Percentiles rank a stretch among this genome's conserved stretches.
Evolutionary conservation across 2,888 invertebrate genomes (phyloP).

Genomic region (Melanostoma mellinum): DNA sequence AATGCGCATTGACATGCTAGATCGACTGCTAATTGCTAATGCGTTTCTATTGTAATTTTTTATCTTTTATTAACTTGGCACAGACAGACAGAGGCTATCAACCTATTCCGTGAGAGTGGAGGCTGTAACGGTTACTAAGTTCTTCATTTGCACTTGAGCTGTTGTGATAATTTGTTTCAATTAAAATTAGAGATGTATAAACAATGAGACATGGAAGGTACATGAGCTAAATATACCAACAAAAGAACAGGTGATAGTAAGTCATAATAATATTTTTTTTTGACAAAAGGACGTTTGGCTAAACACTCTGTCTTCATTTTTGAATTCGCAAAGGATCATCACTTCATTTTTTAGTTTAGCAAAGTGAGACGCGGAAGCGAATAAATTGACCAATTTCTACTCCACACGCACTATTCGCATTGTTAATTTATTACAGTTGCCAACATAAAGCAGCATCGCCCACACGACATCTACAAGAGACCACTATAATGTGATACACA

Average conservation of each 20-base stretch:
- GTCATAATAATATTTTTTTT: too few species aligned
- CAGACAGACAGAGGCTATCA: neutral
- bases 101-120: slow-evolving; percentile 12
- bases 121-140: slow-evolving; percentile 16
- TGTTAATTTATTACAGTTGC: slow-evolving; percentile 46
- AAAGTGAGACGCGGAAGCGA: slow-evolving; percentile 4
- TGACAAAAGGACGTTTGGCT: too few species aligned
- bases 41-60: slow-evolving; percentile 20
- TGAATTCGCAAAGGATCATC: too few species aligned
- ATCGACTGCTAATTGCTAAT: slow-evolving; percentile 51
- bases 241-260: too few species aligned
- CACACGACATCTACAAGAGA: slow-evolving; percentile 19
- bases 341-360: neutral
- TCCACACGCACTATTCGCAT: slow-evolving; percentile 24
- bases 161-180: neutral
- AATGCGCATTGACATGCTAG: slow-evolving; percentile 52
- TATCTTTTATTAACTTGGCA: neutral
- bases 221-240: too few species aligned
- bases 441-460: slow-evolving; percentile 52
- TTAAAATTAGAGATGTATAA: too few species aligned
- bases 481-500: slow-evolving; percentile 31
- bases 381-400: neutral
- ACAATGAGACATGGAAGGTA: too few species aligned
- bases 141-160: slow-evolving; percentile 7
- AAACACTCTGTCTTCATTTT: too few species aligned